phyloP scores from a whole-genome alignment of 2,888 invertebrate genomes.

The Oeneis ivallda region DNA sequence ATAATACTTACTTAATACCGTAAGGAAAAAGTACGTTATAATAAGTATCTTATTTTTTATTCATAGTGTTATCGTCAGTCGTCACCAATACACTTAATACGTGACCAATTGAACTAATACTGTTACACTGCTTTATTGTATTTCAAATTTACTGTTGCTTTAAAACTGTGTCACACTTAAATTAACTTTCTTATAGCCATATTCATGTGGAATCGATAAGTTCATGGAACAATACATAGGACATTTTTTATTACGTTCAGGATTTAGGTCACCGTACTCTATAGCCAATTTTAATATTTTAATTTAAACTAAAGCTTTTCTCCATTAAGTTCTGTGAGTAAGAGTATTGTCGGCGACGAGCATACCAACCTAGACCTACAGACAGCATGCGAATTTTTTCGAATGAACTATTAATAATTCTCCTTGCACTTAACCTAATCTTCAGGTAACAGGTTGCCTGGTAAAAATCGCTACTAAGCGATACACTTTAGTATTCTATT shows the following conservation, averaged over 20 bases:
- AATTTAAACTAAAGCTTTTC: no score
- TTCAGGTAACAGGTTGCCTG: no score
- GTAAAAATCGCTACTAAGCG: no score
- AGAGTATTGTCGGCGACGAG: no score
- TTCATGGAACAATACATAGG: neutral
- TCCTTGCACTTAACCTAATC: no score
- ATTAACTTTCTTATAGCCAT: conserved; percentile 32
- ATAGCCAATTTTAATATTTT: neutral
- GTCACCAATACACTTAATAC: conserved; percentile 33
- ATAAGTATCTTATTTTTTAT: conserved; percentile 17
- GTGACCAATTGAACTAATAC: conserved; percentile 56
- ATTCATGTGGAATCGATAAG: neutral
- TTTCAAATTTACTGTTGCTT: conserved; percentile 43
- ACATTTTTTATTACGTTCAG: neutral
- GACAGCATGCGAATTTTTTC: no score
- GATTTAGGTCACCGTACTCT: neutral
- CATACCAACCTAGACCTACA: no score
- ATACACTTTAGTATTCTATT: no score
- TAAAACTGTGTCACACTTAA: conserved; percentile 39
- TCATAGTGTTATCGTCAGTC: conserved; percentile 19
- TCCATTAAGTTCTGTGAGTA: no score
- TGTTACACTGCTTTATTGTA: conserved; percentile 46
- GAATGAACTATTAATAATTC: no score
- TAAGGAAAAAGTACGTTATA: neutral
- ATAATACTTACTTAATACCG: no score